Evolutionary conservation across 2,797 vertebrate genomes (phyloP), one percentile per base, ranked within the genome.

Genomic region (Danio jaintianensis): DNA sequence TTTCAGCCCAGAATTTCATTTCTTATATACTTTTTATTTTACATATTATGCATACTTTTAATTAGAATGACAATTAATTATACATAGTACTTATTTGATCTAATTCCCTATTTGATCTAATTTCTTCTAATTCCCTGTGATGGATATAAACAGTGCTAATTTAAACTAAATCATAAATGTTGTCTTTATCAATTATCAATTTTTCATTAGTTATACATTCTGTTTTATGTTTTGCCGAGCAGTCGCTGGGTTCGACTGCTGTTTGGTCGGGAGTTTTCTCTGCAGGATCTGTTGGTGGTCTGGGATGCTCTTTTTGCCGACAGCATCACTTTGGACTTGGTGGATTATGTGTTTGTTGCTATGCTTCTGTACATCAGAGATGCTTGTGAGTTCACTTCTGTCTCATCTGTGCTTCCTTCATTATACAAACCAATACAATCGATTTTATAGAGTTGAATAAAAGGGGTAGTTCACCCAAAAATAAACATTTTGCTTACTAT

Each of bases 361-460:
- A 99, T 99, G 98, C 92, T 99, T 82, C 94, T 98, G 12, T 98
- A 98, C 90, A 99, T 99, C 88, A 92, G 98, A 91, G 98, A 99
- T 79, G 97, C 97, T 82, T 86, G 98, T 98, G 92, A 89, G 96
- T 95, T 55, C 4, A 13, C 1, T 13, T 68, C 12, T 40, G 0
- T 53, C 10, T 64, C 5, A 18, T 55, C 61, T 76, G 38, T 64
- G 47, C 20, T 69, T 68, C 11, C n/a, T 78, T 69, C 16, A 47
- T n/a, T 29, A 48, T 11, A 56, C 40, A 55, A 77, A 67, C 42
- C 16, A 38, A 36, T 53, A 3, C 29, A 29, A 29, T 29, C 3
- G 3, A 29, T 29, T 29, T n/a, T 29, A 29, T 29, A 29, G 29
- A 29, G 29, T 29, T 1, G 3, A 29, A 29, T 29, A 29, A 29